Evolutionary conservation across 2,888 invertebrate species (phyloP).

Genomic region (Nephrotoma flavescens): DNA sequence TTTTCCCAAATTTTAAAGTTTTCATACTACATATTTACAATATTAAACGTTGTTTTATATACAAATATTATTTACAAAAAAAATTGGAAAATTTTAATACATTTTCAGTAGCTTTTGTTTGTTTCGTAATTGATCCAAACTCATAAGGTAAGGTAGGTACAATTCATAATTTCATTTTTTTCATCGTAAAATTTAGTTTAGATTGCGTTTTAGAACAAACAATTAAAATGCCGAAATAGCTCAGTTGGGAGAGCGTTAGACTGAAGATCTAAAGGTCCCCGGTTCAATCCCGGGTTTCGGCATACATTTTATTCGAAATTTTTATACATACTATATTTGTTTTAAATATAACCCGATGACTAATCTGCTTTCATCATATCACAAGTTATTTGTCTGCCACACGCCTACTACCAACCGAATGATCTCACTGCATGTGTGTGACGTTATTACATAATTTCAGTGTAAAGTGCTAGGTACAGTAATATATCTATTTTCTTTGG

Average conservation of each 20-base stretch:
- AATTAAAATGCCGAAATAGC: slow-evolving; percentile 47
- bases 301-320: slow-evolving; percentile 21
- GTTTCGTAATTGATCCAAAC: too few relatives aligned
- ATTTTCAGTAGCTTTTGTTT: too few relatives aligned
- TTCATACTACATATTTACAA: too few relatives aligned
- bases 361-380: background rate
- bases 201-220: too few relatives aligned
- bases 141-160: too few relatives aligned
- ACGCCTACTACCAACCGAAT: background rate
- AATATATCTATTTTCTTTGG: background rate
- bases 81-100: too few relatives aligned
- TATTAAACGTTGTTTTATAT: too few relatives aligned
- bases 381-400: background rate
- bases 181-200: too few relatives aligned
- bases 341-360: background rate
- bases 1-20: too few relatives aligned
- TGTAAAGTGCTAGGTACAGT: background rate
- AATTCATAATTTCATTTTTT: too few relatives aligned
- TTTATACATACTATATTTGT: background rate
- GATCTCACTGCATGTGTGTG: background rate
- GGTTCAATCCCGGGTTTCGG: slow-evolving; percentile 63
- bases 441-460: background rate
- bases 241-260: slow-evolving; percentile 71
- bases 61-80: too few relatives aligned
- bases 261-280: slow-evolving; percentile 62